These are phyloP conservation scores for Dendrocincla fuliginosa DNA, from an alignment of 2,797 vertebrate genomes.

Conservation along the genomic window DNA sequence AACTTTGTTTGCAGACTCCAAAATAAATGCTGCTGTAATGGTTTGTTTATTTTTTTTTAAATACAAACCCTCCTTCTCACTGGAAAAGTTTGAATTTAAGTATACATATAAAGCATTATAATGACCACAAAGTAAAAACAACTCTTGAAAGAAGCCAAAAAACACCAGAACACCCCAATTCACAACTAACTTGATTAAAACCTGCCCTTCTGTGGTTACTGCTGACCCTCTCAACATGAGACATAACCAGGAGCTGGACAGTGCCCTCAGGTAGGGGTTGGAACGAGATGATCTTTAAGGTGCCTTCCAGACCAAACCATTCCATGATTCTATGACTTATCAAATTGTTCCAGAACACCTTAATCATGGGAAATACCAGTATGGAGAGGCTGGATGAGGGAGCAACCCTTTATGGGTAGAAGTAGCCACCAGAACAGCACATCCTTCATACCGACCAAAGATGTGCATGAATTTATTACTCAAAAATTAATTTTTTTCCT, in stretches of 20 bases:
- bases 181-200: not conserved
- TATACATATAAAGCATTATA: not conserved
- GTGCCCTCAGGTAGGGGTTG: not conserved
- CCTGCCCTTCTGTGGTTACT: not conserved
- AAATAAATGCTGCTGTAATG: not conserved
- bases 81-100: not conserved
- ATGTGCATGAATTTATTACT: not conserved
- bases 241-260: not conserved
- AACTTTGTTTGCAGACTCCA: not conserved
- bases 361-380: accelerated
- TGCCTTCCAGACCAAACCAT: not conserved
- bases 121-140: not conserved
- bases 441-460: not conserved
- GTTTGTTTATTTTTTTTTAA: not conserved
- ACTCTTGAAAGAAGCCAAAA: not conserved
- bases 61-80: not conserved
- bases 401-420: not conserved
- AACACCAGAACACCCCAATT: not conserved
- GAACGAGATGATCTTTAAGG: not conserved
- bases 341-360: not conserved
- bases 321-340: not conserved
- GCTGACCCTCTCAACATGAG: not conserved
- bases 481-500: not conserved
- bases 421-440: not conserved
- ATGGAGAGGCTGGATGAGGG: not conserved